Evolutionary conservation across 2,888 invertebrate genomes (phyloP).

Genomic region (Lasiommata megera): DNA sequence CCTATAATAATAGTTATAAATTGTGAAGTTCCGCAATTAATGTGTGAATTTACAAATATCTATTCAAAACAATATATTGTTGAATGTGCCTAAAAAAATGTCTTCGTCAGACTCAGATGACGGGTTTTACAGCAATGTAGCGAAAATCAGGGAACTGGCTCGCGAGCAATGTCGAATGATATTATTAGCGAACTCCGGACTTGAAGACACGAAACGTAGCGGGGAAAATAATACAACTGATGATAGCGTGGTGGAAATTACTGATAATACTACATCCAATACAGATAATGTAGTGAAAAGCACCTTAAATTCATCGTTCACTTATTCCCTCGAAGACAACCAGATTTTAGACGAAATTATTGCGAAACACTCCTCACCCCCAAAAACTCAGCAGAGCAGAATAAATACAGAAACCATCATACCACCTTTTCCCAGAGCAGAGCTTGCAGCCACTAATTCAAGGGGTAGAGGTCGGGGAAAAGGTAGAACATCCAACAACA

Average conservation of each 20-base stretch:
- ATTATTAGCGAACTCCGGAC: background rate
- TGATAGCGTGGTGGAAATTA: background rate
- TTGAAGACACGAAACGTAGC: background rate
- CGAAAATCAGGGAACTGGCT: background rate
- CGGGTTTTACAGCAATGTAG: background rate
- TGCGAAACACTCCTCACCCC: conserved; percentile 4
- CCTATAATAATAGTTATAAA: no score
- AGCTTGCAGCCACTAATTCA: background rate
- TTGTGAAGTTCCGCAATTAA: no score
- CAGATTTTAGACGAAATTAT: conserved; percentile 2
- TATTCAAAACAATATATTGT: no score
- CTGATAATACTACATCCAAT: background rate
- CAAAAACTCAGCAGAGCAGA: background rate
- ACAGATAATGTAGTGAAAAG: background rate
- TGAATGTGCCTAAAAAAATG: background rate
- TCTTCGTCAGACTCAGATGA: conserved; percentile 1
- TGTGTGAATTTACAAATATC: no score
- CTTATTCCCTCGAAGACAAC: background rate
- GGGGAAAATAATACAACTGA: background rate
- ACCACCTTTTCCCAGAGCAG: background rate
- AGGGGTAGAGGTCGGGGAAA: background rate
- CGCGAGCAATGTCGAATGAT: background rate
- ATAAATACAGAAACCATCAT: background rate
- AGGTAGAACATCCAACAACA: background rate
- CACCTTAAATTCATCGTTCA: background rate